Evolutionary conservation across 2,888 invertebrate species (phyloP).

Genomic region (Nebria brevicollis): DNA sequence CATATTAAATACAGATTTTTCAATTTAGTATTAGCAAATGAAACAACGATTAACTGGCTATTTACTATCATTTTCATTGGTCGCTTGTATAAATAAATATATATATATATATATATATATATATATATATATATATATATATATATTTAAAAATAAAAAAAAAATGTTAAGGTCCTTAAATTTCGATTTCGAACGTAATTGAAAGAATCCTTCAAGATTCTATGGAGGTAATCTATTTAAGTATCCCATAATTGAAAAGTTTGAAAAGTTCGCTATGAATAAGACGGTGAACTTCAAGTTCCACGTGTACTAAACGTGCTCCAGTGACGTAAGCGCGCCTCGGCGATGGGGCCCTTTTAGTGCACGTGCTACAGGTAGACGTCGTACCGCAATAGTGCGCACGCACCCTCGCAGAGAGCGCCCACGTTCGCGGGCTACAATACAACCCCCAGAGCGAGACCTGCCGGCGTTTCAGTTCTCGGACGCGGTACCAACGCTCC

Average conservation of each 20-base stretch:
- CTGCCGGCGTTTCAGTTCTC: slow-evolving; percentile 11
- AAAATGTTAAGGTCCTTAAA: no score
- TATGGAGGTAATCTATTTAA: no score
- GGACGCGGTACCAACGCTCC: slow-evolving; percentile 17
- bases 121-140: no score
- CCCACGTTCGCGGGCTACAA: slow-evolving; percentile 29
- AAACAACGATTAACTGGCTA: no score
- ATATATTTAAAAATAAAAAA: no score
- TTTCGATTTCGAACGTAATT: no score
- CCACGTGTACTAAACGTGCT: slow-evolving; percentile 4
- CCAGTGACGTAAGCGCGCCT: background rate
- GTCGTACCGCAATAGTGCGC: slow-evolving; percentile 16
- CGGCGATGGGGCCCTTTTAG: background rate
- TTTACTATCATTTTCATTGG: no score
- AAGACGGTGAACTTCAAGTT: background rate
- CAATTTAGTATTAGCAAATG: no score
- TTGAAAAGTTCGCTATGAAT: background rate
- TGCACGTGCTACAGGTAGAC: slow-evolving; percentile 12
- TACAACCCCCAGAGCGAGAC: slow-evolving; percentile 11
- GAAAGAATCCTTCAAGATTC: no score
- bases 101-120: no score
- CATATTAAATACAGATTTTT: no score
- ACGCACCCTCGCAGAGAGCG: slow-evolving; percentile 18
- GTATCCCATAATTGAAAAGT: background rate
- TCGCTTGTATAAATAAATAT: no score